These are phyloP conservation scores for Theodoxus fluviatilis DNA, from an alignment of 2,888 invertebrate genomes.

Conservation along the genomic window DNA sequence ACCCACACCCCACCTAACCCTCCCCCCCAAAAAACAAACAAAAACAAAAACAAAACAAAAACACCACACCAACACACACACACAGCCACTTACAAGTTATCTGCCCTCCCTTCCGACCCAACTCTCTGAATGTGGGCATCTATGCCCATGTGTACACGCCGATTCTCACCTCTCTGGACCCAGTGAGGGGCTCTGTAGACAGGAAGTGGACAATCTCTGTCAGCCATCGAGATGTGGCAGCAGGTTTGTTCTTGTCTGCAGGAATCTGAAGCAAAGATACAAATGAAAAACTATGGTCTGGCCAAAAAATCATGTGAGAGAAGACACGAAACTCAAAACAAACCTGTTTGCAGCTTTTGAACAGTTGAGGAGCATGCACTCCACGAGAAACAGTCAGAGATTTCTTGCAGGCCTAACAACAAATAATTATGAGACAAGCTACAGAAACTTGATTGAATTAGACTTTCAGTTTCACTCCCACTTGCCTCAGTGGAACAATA, in stretches of 20 bases:
- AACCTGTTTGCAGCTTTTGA: not conserved
- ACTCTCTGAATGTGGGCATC: too few relatives aligned
- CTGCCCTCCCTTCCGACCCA: too few relatives aligned
- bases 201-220: conserved; percentile 54
- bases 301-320: too few relatives aligned
- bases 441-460: too few relatives aligned
- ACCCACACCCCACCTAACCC: not conserved
- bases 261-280: conserved; percentile 41
- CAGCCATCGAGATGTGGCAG: conserved; percentile 43
- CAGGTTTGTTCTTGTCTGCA: conserved; percentile 50
- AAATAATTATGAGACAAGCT: too few relatives aligned
- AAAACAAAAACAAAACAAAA: not conserved
- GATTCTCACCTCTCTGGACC: conserved; percentile 47
- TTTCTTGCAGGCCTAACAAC: too few relatives aligned
- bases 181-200: conserved; percentile 52
- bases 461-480: too few relatives aligned
- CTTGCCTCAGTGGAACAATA: too few relatives aligned
- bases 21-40: not conserved
- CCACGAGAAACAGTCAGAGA: not conserved
- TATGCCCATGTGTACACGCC: too few relatives aligned
- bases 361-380: not conserved
- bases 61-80: not conserved
- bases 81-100: not conserved
- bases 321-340: too few relatives aligned
- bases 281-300: not conserved